These are phyloP conservation scores for Thecocarcelia acutangulata DNA, from an alignment of 2,888 invertebrate species.

Conservation along the genomic window DNA sequence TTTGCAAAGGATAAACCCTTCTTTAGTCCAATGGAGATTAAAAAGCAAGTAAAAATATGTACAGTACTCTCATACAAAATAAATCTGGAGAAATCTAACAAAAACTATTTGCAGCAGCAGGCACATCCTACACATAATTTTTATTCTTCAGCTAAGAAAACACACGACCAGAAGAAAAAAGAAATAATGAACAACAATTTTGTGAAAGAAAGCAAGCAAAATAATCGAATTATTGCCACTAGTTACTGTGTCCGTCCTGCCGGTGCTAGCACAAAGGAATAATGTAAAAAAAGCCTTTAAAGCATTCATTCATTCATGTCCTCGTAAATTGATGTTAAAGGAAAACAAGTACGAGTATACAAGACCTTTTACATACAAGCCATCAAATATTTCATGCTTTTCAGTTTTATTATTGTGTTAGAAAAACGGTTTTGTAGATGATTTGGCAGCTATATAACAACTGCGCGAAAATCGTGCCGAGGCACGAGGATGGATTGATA, in stretches of 20 bases:
- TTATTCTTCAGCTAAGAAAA: slow-evolving; percentile 41
- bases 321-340: slow-evolving; percentile 13
- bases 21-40: slow-evolving; percentile 54
- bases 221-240: slow-evolving; percentile 80
- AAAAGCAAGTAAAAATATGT: slow-evolving; percentile 1
- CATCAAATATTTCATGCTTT: slow-evolving; percentile 40
- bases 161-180: slow-evolving; percentile 15
- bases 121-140: slow-evolving; percentile 53
- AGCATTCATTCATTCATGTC: slow-evolving; percentile 34
- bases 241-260: slow-evolving; percentile 70
- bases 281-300: slow-evolving; percentile 53
- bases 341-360: slow-evolving; percentile 7
- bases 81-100: slow-evolving; percentile 66
- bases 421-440: background rate
- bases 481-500: too few relatives aligned
- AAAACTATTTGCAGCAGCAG: slow-evolving; percentile 52
- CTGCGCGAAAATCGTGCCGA: too few relatives aligned
- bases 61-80: slow-evolving; percentile 34
- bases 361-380: slow-evolving; percentile 13
- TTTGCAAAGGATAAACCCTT: slow-evolving; percentile 57
- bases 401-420: slow-evolving; percentile 24
- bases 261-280: slow-evolving; percentile 46
- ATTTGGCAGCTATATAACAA: background rate
- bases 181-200: slow-evolving; percentile 39
- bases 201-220: slow-evolving; percentile 70